Evolutionary conservation across 2,888 invertebrate genomes (phyloP), one percentile per base, ranked within the genome.

Genomic region (Adelognathus sp.): DNA sequence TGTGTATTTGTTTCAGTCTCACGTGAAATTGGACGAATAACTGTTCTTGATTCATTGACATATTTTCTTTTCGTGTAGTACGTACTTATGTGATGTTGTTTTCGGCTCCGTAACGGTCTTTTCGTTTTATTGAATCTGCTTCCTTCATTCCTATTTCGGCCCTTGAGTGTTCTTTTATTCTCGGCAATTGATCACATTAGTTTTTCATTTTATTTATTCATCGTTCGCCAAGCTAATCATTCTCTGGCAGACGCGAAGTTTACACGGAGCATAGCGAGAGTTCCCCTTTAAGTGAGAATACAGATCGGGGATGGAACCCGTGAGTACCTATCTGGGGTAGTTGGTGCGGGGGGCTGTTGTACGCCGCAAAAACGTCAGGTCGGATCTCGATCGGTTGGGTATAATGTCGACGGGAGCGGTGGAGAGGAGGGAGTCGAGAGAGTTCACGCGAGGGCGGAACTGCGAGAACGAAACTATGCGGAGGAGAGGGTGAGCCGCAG

Each of bases 331-430:
- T 18, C 11, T n/a, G 58, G 18, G 58, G 24, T 21, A 36, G 31
- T 16, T 33, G 41, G 41, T 9, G 52, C 29, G 29, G 46, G 52
- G 29, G 60, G 39, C 63, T 52, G 31, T 54, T 54, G 36, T 63
- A 63, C 9, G 63, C 69, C 69, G 54, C 75, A 75, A 63, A 63
- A 75, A 75, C 75, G 69, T 69, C 69, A 69, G 75, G 69, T 63
- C 56, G 75, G 69, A 54, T 50, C 50, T 75, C 75, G 75, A 75
- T 75, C 69, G 75, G 24, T 75, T 41, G 75, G 33, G 60, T 60
- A 61, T 75, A 75, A 75, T 60, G 67, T 74, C 33, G n/a, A n/a
- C n/a, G n/a, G 75, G n/a, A 5, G 50, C 29, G 50, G 39, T 16
- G 60, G n/a, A 16, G 61, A 16, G 61, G 27, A 21, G 21, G 50